These are phyloP conservation scores for Caenorhabditis angaria DNA, from an alignment of 2,888 invertebrate genomes.

Conservation along the genomic window DNA sequence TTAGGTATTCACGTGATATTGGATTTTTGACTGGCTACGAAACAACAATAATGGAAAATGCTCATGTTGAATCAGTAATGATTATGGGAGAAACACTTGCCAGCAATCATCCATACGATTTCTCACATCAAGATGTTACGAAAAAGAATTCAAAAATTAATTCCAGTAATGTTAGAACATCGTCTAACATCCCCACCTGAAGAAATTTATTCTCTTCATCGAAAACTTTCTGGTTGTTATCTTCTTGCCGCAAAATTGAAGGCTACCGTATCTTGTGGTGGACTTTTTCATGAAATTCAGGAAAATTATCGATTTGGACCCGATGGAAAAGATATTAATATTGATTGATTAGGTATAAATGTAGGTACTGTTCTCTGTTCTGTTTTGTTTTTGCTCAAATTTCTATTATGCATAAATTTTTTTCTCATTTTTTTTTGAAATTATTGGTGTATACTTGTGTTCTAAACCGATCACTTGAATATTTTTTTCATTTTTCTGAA, in stretches of 20 bases:
- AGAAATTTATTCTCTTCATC: conserved; percentile 95
- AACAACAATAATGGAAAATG: conserved; percentile 91
- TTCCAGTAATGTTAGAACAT: conserved; percentile 92
- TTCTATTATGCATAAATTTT: conserved; percentile 9
- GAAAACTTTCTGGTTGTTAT: conserved; percentile 86
- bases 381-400: conserved; percentile 8
- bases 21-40: conserved; percentile 98
- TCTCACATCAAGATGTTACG: conserved; percentile 85
- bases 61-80: conserved; percentile 95
- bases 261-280: conserved; percentile 69
- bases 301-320: conserved; percentile 62
- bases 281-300: conserved; percentile 64
- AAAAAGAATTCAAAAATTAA: conserved; percentile 83
- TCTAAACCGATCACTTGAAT: too few relatives aligned
- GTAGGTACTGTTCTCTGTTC: conserved; percentile 3
- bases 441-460: too few relatives aligned
- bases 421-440: conserved; percentile 9
- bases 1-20: conserved; percentile 84
- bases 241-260: conserved; percentile 69
- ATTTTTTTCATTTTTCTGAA: too few relatives aligned
- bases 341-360: conserved; percentile 29
- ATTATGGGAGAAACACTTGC: conserved; percentile 94
- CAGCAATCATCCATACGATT: conserved; percentile 83
- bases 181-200: conserved; percentile 95
- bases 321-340: conserved; percentile 56